phyloP scores from a whole-genome alignment of 2,888 invertebrate species.

The Augochlorella aurata region DNA sequence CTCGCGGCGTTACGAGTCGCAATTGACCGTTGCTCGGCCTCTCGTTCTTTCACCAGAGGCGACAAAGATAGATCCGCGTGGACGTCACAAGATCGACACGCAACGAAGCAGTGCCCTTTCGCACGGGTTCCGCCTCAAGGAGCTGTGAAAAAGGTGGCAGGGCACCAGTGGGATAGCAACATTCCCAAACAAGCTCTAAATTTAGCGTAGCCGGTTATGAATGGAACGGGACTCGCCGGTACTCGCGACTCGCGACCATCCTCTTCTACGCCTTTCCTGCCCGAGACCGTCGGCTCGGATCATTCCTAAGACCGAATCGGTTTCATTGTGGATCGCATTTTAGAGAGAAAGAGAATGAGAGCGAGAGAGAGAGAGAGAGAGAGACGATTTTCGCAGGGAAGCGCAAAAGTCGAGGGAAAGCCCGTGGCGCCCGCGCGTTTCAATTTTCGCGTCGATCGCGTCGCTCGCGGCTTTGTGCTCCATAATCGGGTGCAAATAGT shows the following conservation, averaged over 20 bases:
- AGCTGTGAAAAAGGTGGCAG: slow-evolving; percentile 31
- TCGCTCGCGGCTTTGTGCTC: slow-evolving; percentile 19
- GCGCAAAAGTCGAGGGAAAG: slow-evolving; percentile 13
- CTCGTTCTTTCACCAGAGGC: slow-evolving; percentile 9
- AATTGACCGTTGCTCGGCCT: background rate
- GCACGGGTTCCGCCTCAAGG: slow-evolving; percentile 23
- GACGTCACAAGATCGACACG: slow-evolving; percentile 46
- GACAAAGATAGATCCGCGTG: slow-evolving; percentile 23
- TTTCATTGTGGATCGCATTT: too few relatives aligned
- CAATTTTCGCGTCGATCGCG: background rate
- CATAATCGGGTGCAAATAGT: slow-evolving; percentile 44
- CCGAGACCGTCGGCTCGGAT: background rate
- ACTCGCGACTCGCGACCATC: slow-evolving; percentile 42
- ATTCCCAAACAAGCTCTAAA: slow-evolving; percentile 67
- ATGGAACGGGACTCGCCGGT: slow-evolving; percentile 60
- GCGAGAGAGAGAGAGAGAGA: too few relatives aligned
- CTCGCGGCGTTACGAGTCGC: background rate
- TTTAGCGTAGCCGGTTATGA: slow-evolving; percentile 69
- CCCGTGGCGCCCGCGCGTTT: slow-evolving; percentile 6
- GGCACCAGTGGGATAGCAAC: slow-evolving; percentile 37
- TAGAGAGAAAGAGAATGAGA: too few relatives aligned
- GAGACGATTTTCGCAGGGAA: background rate
- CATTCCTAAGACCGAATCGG: too few relatives aligned
- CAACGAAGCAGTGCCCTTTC: slow-evolving; percentile 58
- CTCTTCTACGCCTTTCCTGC: background rate